Base-by-base conservation (phyloP, 1,140 invertebrate species). In the Phocides pigmalion region DNA sequence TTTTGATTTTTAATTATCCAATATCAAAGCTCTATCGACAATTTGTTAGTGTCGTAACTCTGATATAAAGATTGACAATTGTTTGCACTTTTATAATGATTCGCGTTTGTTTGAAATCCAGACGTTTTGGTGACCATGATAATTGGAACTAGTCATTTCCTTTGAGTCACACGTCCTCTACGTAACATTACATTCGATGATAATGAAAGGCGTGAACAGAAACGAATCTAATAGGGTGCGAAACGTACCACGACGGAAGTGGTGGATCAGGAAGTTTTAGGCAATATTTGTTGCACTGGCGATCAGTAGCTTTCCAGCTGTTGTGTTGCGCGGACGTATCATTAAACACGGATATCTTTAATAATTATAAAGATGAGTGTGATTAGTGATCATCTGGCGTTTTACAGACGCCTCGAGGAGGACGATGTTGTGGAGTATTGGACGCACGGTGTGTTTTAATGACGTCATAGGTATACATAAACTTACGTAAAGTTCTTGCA, bases 231-330 rank as follows among this genome's bases (percentile, higher is more conserved):
- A 74, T 68, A 46, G 16, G 62, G 19, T 32, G 28, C 63, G 46
- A 62, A 59, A 64, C 44, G 49, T 16, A 44, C 41, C 39, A 58
- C 58, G 64, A 67, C 70, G 72, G 73, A 78, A 76, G 64, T 66
- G 68, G 61, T 42, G 44, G 37, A 47, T 25, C 58, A 74, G 79
- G 79, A 79, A 78, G 76, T 68, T 25, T 79, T 73, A 76, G 70
- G 65, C 74, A 76, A 79, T 41, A 47, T 42, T 61, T 42, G 65
- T 70, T 68, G 22, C 68, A 41, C 8, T 11, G 16, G 5, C 44
- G 64, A 16, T 49, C 71, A 81, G 78, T 83, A 35, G 59, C 28
- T 59, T 74, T 70, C 71, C 69, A 51, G 65, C 8, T 35, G 46
- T 51, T 59, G 67, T 17, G 28, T 4, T 22, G 76, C 14, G 11